Evolutionary conservation across 2,888 invertebrate species (phyloP).

Genomic region (Sipha maydis): DNA sequence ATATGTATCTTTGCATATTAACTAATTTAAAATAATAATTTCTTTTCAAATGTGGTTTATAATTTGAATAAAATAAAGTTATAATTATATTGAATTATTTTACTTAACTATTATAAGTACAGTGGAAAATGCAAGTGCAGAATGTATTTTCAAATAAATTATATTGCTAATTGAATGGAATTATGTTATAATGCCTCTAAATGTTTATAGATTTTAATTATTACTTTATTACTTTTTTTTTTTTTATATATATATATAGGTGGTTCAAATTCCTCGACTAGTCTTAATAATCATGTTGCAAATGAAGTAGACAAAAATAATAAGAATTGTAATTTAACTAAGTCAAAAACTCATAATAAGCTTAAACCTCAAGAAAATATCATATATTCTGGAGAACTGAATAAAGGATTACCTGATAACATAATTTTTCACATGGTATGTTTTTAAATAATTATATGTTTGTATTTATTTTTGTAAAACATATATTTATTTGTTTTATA

Average conservation of each 20-base stretch:
- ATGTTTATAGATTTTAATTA: not conserved
- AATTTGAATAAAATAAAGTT: too few relatives aligned
- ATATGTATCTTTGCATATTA: too few relatives aligned
- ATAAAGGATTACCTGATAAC: not conserved
- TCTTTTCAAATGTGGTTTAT: too few relatives aligned
- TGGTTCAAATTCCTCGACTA: not conserved
- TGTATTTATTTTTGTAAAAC: not conserved
- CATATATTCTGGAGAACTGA: not conserved
- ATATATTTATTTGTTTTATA: not conserved
- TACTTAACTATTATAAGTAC: too few relatives aligned
- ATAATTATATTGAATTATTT: too few relatives aligned
- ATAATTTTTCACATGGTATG: conserved; percentile 38
- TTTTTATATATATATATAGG: not conserved
- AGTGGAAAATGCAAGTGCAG: too few relatives aligned
- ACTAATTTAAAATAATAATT: too few relatives aligned
- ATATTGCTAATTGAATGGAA: not conserved
- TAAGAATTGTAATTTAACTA: not conserved
- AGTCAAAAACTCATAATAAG: not conserved
- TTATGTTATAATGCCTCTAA: too few relatives aligned
- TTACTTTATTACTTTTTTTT: not conserved
- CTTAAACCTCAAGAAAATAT: not conserved
- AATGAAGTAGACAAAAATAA: not conserved
- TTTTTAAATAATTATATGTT: not conserved
- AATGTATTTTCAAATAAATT: too few relatives aligned
- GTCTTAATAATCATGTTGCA: not conserved